Evolutionary conservation across 1,140 invertebrate species (phyloP), one percentile per base, ranked within the genome.

Genomic region (Drosophila sechellia): DNA sequence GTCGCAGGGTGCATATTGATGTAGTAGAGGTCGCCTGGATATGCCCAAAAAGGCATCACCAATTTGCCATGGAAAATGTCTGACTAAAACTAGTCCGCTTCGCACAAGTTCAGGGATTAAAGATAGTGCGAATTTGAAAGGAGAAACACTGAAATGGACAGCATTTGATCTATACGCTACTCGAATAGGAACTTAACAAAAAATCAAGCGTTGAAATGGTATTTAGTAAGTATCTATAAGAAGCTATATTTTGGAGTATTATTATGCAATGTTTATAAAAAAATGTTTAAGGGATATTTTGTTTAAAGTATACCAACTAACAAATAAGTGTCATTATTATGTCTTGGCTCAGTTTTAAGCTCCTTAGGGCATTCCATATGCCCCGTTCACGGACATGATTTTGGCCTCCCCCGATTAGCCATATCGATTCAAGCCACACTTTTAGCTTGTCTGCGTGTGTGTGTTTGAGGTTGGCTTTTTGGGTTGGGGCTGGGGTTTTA

Each of bases 371-470:
- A 76, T 56, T 65, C 60, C 64, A 31, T 66, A 27, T 65, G 55
- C 60, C 31, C 22, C 59, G 20, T 46, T 55, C 53, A 75, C 46
- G 59, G 34, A 20, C 59, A 66, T 54, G 49, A 59, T 49, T 76
- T 53, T 42, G 52, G 64, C 52, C 39, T 54, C 69, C 27, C n/a
- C 48, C 55, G 71, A 81, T 77, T 79, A 70, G 53, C 49, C 54
- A 56, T 79, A 86, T 86, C 83, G 81, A 86, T 86, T 86, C 65
- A 43, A 35, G 43, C 35, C 73, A 68, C 42, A 76, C 49, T 58
- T 50, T 37, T 37, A n/a, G 49, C 15, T 48, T 66, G 49, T 48
- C 52, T 20, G 37, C 49, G 39, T 35, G 27, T 12, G 34, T 39
- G 42, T 55, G 45, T 37, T 22, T 45, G 31, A 17, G 48, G 42